Evolutionary conservation across 1,140 invertebrate genomes (phyloP), one percentile per base, ranked within the genome.

Genomic region (Trissolcus basalis): DNA sequence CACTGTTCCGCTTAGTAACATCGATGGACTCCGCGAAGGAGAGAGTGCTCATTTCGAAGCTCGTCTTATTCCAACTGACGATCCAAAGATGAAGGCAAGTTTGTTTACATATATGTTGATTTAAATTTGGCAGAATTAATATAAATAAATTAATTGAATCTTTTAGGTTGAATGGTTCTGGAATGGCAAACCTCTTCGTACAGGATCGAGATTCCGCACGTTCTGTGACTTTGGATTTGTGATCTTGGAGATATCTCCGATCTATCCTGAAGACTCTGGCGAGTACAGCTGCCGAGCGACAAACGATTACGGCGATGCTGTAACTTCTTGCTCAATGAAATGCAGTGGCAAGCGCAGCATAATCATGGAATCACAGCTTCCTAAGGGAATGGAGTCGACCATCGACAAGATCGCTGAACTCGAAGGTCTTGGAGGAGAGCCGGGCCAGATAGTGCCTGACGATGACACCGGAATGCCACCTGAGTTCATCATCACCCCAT

Each of bases 151-250:
- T 3, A 39, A 9, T 3, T 39, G 1, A 9, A 11, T 39, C 2
- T 39, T 39, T 39, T 68, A 92, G 91, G 95, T 98, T 19, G 96
- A 97, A 90, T 98, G 96, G 96, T 96, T 95, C 89, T 96, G 95
- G 93, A 97, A 98, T 87, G 96, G 96, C 54, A 95, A 96, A 88
- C 93, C 96, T 16, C 88, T 97, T 43, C 93, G 93, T 87, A 95
- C 95, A 36, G 96, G 95, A 51, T 96, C 96, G 11, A 91, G 96
- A 74, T 97, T 97, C 89, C 92, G 96, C 50, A 97, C 95, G 48
- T 97, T 98, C 92, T 95, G 95, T 83, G 96, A 98, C 85, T 98
- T 98, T 89, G 96, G 96, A 45, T 98, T 97, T 83, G 96, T 96
- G 11, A 96, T 97, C 77, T 88, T 97, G 67, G 96, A 97, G 90